phyloP scores from a whole-genome alignment of 2,888 invertebrate species.

The Phlogophora meticulosa region DNA sequence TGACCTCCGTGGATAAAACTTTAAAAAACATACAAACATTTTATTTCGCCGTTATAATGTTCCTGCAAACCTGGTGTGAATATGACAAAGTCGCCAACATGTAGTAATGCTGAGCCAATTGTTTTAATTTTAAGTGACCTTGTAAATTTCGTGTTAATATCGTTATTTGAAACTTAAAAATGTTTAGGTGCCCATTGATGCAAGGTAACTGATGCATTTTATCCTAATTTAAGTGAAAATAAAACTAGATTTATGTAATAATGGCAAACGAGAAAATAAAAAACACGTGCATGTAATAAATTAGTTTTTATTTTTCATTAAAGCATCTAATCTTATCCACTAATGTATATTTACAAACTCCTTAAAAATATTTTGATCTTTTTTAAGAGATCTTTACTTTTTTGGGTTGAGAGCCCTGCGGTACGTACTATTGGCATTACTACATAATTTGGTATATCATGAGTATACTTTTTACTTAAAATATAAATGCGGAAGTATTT shows the following conservation, averaged over 20 bases:
- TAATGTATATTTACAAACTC: slow-evolving; percentile 62
- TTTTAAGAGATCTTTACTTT: slow-evolving; percentile 46
- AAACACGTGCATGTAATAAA: slow-evolving; percentile 50
- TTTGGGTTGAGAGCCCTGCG: slow-evolving; percentile 20
- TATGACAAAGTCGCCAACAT: background rate
- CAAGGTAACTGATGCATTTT: background rate
- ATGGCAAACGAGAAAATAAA: slow-evolving; percentile 25
- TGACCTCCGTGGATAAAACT: background rate
- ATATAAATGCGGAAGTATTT: slow-evolving; percentile 34
- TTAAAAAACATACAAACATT: background rate
- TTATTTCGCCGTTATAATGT: background rate
- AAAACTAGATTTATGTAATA: background rate
- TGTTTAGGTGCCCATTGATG: background rate
- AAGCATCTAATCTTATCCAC: slow-evolving; percentile 42
- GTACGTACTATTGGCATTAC: slow-evolving; percentile 33
- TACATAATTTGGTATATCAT: slow-evolving; percentile 44
- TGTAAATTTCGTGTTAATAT: background rate
- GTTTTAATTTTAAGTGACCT: background rate
- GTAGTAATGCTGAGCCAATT: background rate
- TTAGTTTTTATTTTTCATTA: slow-evolving; percentile 57
- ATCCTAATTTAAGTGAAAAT: background rate
- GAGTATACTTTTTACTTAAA: slow-evolving; percentile 44
- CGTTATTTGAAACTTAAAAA: background rate
- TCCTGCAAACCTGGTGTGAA: background rate
- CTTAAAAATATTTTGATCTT: slow-evolving; percentile 38